Percentiles rank a stretch among this genome's conserved stretches.
These are phyloP conservation scores for Drosophila kikkawai DNA, from an alignment of 1,140 invertebrate genomes.

Conservation along the genomic window DNA sequence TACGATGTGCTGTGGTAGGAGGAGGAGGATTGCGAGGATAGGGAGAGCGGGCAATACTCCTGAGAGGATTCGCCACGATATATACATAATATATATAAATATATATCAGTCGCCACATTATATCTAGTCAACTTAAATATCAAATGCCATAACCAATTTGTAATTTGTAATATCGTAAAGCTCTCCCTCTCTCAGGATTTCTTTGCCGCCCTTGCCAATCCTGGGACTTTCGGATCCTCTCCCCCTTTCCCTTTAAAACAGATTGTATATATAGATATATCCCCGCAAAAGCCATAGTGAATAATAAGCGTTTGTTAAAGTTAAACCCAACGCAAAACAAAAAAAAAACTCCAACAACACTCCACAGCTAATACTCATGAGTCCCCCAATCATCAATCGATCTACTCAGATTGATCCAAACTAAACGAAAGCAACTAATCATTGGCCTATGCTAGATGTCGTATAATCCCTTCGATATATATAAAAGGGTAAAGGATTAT, in stretches of 20 bases:
- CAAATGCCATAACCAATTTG: slow-evolving; percentile 52
- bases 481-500: slow-evolving; percentile 18
- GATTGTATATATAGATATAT: slow-evolving; percentile 50
- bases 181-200: background rate
- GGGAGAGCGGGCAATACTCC: background rate
- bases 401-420: slow-evolving; percentile 39
- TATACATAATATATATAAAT: slow-evolving; percentile 10
- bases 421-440: slow-evolving; percentile 79
- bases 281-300: slow-evolving; percentile 23
- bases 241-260: background rate
- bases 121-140: slow-evolving; percentile 62
- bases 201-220: slow-evolving; percentile 12
- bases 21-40: slow-evolving; percentile 16
- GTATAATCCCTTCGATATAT: slow-evolving; percentile 37
- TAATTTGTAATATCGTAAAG: slow-evolving; percentile 15
- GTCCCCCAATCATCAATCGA: slow-evolving; percentile 39
- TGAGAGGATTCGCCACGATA: slow-evolving; percentile 3
- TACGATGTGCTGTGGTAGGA: slow-evolving; percentile 74
- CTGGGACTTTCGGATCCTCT: background rate
- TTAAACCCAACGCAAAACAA: slow-evolving; percentile 18
- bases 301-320: slow-evolving; percentile 66
- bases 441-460: slow-evolving; percentile 80
- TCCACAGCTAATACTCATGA: slow-evolving; percentile 32
- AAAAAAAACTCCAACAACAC: background rate
- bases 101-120: slow-evolving; percentile 38